Conservation (phyloP, 1,140 invertebrate genomes). For the Dermatophagoides farinae region DNA sequence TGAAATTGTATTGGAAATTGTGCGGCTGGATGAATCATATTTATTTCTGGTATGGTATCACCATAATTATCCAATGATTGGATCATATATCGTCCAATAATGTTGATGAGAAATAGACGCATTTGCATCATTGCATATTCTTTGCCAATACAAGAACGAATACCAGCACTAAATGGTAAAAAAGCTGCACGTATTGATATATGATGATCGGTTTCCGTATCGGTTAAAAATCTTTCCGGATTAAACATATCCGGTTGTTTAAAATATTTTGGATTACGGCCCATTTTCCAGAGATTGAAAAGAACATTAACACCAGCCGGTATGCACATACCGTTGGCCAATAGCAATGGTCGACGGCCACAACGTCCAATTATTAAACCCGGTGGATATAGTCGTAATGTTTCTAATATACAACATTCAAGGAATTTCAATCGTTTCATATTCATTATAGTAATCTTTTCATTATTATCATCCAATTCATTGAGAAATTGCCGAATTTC, state of each 20-base stretch:
- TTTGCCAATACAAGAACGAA: background rate
- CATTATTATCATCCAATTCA: conserved; percentile 18
- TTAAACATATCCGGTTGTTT: conserved; percentile 12
- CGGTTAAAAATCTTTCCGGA: conserved; percentile 6
- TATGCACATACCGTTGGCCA: background rate
- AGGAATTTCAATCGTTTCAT: conserved; percentile 41
- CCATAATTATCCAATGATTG: background rate
- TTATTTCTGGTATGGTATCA: background rate
- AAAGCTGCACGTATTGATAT: background rate
- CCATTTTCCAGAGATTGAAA: background rate
- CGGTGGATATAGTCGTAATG: conserved; percentile 15
- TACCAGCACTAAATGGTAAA: background rate
- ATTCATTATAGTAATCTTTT: conserved; percentile 27
- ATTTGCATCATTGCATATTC: background rate
- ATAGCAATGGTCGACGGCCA: background rate
- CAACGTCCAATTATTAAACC: conserved; percentile 16
- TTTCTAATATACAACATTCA: conserved; percentile 40
- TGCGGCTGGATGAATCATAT: background rate
- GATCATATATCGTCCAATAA: background rate
- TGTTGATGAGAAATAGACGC: background rate
- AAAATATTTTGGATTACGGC: background rate
- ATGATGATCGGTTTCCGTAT: background rate
- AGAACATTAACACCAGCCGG: background rate
- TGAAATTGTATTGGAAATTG: background rate
- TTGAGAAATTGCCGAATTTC: conserved; percentile 55